These are phyloP conservation scores for Ophion ellenae DNA, from an alignment of 2,888 invertebrate genomes.

Conservation along the genomic window DNA sequence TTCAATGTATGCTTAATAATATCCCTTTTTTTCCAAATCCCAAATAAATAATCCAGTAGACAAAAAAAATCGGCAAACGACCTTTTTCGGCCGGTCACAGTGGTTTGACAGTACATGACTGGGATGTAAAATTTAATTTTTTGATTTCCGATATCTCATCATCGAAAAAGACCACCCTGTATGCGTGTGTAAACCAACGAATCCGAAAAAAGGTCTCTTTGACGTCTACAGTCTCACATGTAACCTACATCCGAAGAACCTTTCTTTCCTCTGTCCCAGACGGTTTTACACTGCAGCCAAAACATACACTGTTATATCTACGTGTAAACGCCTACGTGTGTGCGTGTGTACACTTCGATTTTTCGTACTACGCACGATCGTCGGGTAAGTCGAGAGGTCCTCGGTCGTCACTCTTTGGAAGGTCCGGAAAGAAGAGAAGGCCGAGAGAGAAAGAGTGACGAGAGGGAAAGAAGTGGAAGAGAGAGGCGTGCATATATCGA, in stretches of 20 bases:
- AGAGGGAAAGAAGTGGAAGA: not conserved
- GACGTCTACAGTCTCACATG: constrained; percentile 59
- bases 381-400: constrained; percentile 65
- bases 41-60: too few species aligned
- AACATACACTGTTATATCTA: constrained; percentile 33
- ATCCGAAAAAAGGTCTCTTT: constrained; percentile 46
- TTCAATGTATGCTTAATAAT: too few species aligned
- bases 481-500: constrained; percentile 39
- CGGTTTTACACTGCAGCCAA: constrained; percentile 56
- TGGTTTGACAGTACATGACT: too few species aligned
- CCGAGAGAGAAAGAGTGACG: constrained; percentile 24
- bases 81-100: too few species aligned
- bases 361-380: constrained; percentile 42
- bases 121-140: not conserved
- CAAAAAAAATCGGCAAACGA: too few species aligned
- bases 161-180: constrained; percentile 52
- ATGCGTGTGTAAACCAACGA: constrained; percentile 28
- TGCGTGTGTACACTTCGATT: constrained; percentile 13
- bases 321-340: not conserved
- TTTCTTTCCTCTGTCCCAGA: constrained; percentile 67
- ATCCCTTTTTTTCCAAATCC: too few species aligned
- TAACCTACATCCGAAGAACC: constrained; percentile 73
- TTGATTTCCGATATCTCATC: not conserved
- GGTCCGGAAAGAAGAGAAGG: constrained; percentile 15
- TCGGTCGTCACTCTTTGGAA: constrained; percentile 45